A percentile compares a stretch with the other conserved stretches of the same genome.
Evolutionary conservation across 2,888 invertebrate genomes (phyloP).

Genomic region (Coremacera marginata): DNA sequence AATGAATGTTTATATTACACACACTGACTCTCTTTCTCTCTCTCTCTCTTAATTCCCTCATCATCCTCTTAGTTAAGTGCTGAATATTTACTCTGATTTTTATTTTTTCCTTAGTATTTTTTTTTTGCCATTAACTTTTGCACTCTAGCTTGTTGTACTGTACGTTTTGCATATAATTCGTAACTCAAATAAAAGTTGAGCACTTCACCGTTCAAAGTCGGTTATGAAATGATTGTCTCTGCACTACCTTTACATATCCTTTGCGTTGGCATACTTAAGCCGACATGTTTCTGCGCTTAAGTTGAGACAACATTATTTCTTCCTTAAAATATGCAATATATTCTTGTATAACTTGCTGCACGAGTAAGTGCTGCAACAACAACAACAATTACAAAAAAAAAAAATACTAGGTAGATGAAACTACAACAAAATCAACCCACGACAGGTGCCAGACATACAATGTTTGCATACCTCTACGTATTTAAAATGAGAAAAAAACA

Average conservation of each 20-base stretch:
- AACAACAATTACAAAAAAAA: not conserved
- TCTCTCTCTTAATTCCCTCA: not conserved
- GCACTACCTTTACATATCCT: constrained; percentile 10
- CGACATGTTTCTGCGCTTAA: constrained; percentile 25
- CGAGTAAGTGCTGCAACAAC: not conserved
- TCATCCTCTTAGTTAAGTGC: not conserved
- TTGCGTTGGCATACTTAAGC: constrained; percentile 1
- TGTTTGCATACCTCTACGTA: too few species aligned
- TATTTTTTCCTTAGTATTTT: not conserved
- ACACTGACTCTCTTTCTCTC: not conserved
- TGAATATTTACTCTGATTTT: not conserved
- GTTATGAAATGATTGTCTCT: constrained; percentile 11
- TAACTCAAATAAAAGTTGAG: constrained; percentile 14
- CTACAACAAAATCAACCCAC: constrained; percentile 1
- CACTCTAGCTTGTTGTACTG: not conserved
- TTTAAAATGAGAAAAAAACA: not conserved
- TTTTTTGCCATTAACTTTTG: not conserved
- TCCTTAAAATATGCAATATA: constrained; percentile 20
- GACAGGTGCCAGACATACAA: constrained; percentile 19
- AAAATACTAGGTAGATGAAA: not conserved
- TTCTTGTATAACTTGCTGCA: constrained; percentile 8
- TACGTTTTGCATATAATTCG: not conserved
- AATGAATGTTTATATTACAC: not conserved
- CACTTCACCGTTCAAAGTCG: constrained; percentile 7
- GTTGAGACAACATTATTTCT: constrained; percentile 19